Evolutionary conservation across 2,113 vertebrate species (phyloP).

Genomic region (Mastomys coucha): DNA sequence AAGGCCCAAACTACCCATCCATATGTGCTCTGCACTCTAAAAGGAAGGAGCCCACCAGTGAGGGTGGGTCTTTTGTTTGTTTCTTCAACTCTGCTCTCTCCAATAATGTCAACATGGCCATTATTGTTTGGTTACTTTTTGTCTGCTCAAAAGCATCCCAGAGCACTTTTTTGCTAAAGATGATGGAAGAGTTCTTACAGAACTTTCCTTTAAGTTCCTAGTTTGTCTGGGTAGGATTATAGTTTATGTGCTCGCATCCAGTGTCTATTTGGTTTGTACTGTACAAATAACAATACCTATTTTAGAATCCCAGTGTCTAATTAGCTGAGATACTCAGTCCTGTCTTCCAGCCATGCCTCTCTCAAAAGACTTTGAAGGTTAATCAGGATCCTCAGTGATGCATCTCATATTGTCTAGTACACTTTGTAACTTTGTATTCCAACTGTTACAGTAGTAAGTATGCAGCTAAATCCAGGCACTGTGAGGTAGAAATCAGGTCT

Average conservation of each 20-base stretch:
- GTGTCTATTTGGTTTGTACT: not conserved
- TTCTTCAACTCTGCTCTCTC: constrained; percentile 22
- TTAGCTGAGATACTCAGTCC: not conserved
- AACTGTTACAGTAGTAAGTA: not conserved
- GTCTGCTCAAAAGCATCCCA: constrained; percentile 65
- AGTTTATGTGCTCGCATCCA: not conserved
- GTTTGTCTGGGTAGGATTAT: not conserved
- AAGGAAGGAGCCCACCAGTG: constrained; percentile 75
- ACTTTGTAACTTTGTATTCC: not conserved
- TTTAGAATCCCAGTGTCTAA: not conserved
- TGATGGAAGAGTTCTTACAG: not conserved
- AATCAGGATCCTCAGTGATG: not conserved
- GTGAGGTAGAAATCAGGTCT: not conserved
- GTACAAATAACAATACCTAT: not conserved
- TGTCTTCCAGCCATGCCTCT: not conserved
- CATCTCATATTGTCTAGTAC: not conserved
- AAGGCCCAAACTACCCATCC: constrained; percentile 76
- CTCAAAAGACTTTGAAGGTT: not conserved
- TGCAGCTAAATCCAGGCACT: not conserved
- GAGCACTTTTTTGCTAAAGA: constrained; percentile 26
- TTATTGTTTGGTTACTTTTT: constrained; percentile 68
- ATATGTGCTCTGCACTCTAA: constrained; percentile 72
- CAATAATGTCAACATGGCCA: constrained; percentile 68
- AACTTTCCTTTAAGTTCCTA: not conserved
- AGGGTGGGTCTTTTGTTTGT: not conserved